Conservation (phyloP, 1,140 invertebrate genomes). For the Aphis gossypii region DNA sequence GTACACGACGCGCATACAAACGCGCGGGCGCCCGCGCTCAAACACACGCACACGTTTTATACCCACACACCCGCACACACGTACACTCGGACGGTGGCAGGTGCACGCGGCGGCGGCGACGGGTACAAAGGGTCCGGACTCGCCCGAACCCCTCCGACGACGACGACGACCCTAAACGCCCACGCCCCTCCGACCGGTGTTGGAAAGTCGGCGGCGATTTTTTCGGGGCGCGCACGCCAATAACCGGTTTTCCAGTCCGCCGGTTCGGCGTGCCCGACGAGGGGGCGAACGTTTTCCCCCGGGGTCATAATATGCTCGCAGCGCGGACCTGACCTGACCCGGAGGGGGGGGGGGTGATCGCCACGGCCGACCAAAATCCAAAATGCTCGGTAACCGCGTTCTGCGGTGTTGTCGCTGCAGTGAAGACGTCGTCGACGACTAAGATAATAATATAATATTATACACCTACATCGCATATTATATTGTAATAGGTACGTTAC, state of each 20-base stretch:
- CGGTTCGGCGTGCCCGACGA: neutral
- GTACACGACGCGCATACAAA: neutral
- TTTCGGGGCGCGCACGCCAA: neutral
- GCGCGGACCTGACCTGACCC: too few species aligned
- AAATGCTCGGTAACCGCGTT: neutral
- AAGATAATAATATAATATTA: too few species aligned
- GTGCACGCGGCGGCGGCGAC: neutral
- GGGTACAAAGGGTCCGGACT: constrained; percentile 26
- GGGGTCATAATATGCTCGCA: neutral
- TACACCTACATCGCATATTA: neutral
- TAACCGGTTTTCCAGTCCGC: constrained; percentile 9
- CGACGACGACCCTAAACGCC: neutral
- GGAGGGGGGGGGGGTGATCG: too few species aligned
- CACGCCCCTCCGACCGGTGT: neutral
- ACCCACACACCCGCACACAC: neutral
- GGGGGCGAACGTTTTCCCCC: neutral
- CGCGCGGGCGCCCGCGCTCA: neutral
- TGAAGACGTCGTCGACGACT: neutral
- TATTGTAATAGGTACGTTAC: too few species aligned
- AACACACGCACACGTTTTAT: neutral
- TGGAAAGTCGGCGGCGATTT: constrained; percentile 11
- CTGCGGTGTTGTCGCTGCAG: neutral
- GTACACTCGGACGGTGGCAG: neutral
- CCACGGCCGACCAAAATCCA: neutral
- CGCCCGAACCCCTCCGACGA: neutral